A percentile compares a stretch with the other conserved stretches of the same genome.
Evolutionary conservation across 2,888 invertebrate species (phyloP).

Genomic region (Cosmopolites sordidus): DNA sequence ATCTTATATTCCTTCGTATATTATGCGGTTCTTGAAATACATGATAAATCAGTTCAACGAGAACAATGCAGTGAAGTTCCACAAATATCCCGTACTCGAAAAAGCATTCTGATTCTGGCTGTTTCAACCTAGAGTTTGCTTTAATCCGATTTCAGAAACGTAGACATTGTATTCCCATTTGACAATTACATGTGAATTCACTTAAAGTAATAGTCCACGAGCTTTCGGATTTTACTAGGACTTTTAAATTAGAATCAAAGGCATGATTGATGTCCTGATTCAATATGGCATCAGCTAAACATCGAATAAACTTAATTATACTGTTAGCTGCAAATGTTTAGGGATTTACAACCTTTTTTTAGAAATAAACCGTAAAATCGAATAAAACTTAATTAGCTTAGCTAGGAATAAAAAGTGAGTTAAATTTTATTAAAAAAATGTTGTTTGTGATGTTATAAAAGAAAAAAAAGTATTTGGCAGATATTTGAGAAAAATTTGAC

Average conservation of each 20-base stretch:
- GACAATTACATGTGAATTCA: background rate
- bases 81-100: background rate
- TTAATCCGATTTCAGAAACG: background rate
- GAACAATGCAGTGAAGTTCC: background rate
- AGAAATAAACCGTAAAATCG: no score
- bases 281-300: background rate
- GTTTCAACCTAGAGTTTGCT: background rate
- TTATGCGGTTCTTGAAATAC: no score
- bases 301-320: background rate
- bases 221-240: background rate
- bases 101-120: background rate
- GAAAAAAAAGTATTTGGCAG: no score
- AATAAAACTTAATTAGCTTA: no score
- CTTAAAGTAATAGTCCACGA: background rate
- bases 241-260: background rate
- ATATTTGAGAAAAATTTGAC: no score
- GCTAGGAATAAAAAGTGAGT: no score
- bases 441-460: no score
- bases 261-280: background rate
- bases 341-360: no score
- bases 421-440: no score
- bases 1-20: no score
- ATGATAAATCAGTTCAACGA: background rate
- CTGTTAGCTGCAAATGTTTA: background rate
- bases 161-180: background rate